Base-by-base conservation (phyloP, 2,797 vertebrate species). In the Sparidentex hasta region DNA sequence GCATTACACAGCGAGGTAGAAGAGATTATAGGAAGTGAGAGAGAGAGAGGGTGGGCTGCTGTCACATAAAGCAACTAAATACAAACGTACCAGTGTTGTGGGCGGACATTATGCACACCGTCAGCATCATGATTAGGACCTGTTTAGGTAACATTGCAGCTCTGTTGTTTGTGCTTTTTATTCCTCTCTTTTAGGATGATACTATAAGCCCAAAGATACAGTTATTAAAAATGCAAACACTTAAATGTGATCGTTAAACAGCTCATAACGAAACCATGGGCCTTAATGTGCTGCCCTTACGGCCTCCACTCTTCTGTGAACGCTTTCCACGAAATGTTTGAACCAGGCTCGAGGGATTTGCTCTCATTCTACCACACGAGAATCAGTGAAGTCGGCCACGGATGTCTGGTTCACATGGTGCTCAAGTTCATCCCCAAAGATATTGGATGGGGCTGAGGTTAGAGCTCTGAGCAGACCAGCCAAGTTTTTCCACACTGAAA, bases 11-110 rank as follows among this genome's bases (percentile, higher is more conserved):
- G 29, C 21, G 25, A 65, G 23, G 3, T 20, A 50, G 41, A 18
- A 16, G 41, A 33, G 48, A 55, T 50, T 20, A 69, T 12, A 38
- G 70, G 23, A 3, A 0, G 47, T 38, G 2, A 20, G 54, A 16
- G 54, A 21, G 71, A 38, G 54, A 51, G 23, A 21, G 11, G 8
- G 38, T 27, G 23, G 23, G 69, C 27, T 25, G 68, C 47, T n/a
- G 5, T 67, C 71, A 74, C 56, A 58, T 16, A 58, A 52, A 23
- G 2, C 63, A 68, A 20, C 44, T 72, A 65, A 70, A 83, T 63
- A 74, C 47, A 27, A 69, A 74, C 62, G 38, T 43, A 43, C 78
- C 70, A 17, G n/a, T 43, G 50, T 20, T 57, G 76, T 76, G 71
- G 65, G 78, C 0, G 55, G 65, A 70, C 21, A 3, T 38, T 62